Evolutionary conservation across 2,113 vertebrate genomes (phyloP), one percentile per base, ranked within the genome.

Genomic region (Callorhinus ursinus): DNA sequence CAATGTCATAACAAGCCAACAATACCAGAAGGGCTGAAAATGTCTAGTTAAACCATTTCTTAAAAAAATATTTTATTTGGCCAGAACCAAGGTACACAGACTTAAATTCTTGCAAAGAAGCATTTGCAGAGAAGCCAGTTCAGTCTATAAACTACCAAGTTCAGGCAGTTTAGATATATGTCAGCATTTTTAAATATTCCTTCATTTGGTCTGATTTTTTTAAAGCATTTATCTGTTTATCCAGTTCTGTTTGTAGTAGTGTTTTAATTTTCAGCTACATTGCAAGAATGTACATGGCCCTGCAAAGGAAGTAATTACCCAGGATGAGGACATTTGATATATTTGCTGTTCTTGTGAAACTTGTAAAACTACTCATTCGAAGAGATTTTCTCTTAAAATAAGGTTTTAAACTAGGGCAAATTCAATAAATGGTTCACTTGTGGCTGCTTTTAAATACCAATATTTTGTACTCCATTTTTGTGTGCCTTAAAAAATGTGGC

Each of bases 21-120:
- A 79, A 77, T 93, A 72, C 59, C 21, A 69, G 26, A 90, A 76
- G 51, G 49, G 57, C 86, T 95, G 69, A 90, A 97, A 95, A 90
- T 92, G 67, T 61, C 87, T 82, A 72, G 72, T 74, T 89, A 95
- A 95, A 51, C n/a, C 5, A 87, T 87, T 93, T 88, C 85, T 94
- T 93, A 14, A 72, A 93, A 97, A 97, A 93, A 86, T 97, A 87
- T 95, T 97, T 94, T 76, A 89, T 96, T 98, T 98, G 96, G 86
- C 89, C 39, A 88, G 95, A 96, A 88, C 63, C 77, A 91, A 79
- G 39, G 6, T 81, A 80, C 80, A 87, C 39, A 97, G 81, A 77
- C 39, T 76, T 90, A 76, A 93, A 57, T 93, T 89, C 33, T 72
- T 94, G 4, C 53, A 77, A 65, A 77, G 81, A 88, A 95, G 33